Evolutionary conservation across 2,888 invertebrate genomes (phyloP).

Genomic region (Pachydiplax longipennis): DNA sequence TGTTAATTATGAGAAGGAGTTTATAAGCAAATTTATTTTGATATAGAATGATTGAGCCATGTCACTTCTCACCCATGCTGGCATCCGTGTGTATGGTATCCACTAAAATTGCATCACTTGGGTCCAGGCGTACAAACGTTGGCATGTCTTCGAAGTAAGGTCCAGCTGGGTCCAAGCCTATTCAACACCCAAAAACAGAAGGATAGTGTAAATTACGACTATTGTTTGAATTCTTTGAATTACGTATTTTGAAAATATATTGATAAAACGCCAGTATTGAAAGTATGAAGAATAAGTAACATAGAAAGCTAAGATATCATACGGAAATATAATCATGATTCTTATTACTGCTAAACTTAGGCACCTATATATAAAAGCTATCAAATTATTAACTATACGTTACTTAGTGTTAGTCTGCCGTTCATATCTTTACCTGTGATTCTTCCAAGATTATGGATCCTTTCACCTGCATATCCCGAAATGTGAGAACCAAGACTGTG

Average conservation of each 20-base stretch:
- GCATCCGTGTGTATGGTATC: constrained; percentile 68
- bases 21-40: not conserved
- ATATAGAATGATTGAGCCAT: not conserved
- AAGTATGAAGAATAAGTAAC: too few species aligned
- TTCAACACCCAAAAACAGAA: not conserved
- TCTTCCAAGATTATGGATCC: not conserved
- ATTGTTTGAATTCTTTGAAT: too few species aligned
- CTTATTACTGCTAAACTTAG: too few species aligned
- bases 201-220: too few species aligned
- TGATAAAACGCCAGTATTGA: too few species aligned
- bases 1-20: too few species aligned
- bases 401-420: too few species aligned
- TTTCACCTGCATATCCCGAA: not conserved
- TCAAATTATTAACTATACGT: too few species aligned
- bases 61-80: not conserved
- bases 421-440: not conserved
- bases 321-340: too few species aligned
- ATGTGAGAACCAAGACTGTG: constrained; percentile 24
- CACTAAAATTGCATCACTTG: constrained; percentile 65
- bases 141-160: constrained; percentile 66
- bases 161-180: constrained; percentile 68
- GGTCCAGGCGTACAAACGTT: constrained; percentile 63
- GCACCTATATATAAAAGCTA: too few species aligned
- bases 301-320: too few species aligned
- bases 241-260: too few species aligned